Evolutionary conservation across 2,797 vertebrate genomes (phyloP), one percentile per base, ranked within the genome.

Genomic region (Tachyglossus aculeatus): DNA sequence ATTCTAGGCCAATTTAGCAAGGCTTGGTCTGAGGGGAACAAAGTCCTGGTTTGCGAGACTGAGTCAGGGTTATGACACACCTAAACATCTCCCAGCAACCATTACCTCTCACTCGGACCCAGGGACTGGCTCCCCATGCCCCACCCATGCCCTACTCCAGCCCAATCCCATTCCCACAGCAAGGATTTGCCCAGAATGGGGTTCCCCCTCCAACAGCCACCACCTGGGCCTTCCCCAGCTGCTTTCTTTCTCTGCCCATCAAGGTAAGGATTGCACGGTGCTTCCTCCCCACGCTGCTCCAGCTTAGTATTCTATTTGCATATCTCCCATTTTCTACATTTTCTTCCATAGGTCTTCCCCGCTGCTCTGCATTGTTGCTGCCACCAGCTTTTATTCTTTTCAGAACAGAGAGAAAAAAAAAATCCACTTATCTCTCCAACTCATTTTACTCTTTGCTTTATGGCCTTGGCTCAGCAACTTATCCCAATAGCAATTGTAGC

Each of bases 361-460:
- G 22, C 19, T 21, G 6, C 5, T 41, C 39, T 44, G 41, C 39
- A 1, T 24, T 4, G 0, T 36, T 50, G 9, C 21, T 53, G 32
- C 53, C 41, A 27, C 24, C 64, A 24, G 18, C 27, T 50, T 71
- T 43, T 67, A 36, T 71, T 78, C 59, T 38, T 41, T 47, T 54
- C 38, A 9, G 16, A 27, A 70, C 63, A 72, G 54, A 52, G 0
- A 0, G 7, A 9, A 11, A 9, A 29, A 31, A 5, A 34, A n/a
- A 38, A 48, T 48, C 6, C 68, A 11, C 15, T 77, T 57, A 44
- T 39, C 22, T 76, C 39, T 47, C 27, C 56, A 63, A 60, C 8
- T 73, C 14, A 44, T 61, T 86, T 86, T 79, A 51, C 50, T 34
- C 60, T 27, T 76, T 78, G 75, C 15, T 51, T 84, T 77, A 60